A percentile compares a stretch with the other conserved stretches of the same genome.
Evolutionary conservation across 2,888 invertebrate genomes (phyloP).

Genomic region (Xiphydria camelus): DNA sequence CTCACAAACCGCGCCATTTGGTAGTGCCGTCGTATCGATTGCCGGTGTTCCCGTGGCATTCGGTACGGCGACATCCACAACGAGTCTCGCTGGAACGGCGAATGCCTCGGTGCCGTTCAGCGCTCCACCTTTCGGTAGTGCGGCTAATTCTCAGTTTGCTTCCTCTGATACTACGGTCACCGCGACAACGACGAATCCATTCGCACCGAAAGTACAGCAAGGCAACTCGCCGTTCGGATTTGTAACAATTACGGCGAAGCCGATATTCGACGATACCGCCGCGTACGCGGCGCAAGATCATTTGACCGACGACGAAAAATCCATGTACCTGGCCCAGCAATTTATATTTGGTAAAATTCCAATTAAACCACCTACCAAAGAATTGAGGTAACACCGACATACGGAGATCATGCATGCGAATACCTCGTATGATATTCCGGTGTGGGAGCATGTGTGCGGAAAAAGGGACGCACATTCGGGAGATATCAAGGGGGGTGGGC

Average conservation of each 20-base stretch:
- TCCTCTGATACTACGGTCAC: conserved; percentile 22
- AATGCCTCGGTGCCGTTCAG: conserved; percentile 13
- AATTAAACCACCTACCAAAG: conserved; percentile 47
- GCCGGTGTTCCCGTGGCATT: conserved; percentile 12
- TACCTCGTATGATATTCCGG: too few species aligned
- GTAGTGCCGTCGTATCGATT: conserved; percentile 22
- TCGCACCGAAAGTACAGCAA: conserved; percentile 10
- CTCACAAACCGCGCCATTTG: conserved; percentile 21
- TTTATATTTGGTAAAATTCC: conserved; percentile 49
- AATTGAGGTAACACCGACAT: conserved; percentile 44
- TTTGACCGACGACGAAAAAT: conserved; percentile 50
- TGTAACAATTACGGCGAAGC: conserved; percentile 17
- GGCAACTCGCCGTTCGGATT: conserved; percentile 21
- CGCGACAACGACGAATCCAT: conserved; percentile 20
- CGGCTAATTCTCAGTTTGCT: conserved; percentile 24
- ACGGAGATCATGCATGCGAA: too few species aligned
- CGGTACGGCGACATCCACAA: neutral
- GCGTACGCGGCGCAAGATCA: conserved; percentile 37
- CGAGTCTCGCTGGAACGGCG: neutral
- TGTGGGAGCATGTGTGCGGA: too few species aligned
- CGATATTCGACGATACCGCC: conserved; percentile 39
- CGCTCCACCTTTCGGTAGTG: conserved; percentile 12
- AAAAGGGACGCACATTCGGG: too few species aligned
- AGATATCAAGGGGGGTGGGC: too few species aligned
- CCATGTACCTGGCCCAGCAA: conserved; percentile 35